A percentile compares a stretch with the other conserved stretches of the same genome.
Evolutionary conservation across 1,140 invertebrate genomes (phyloP).

Genomic region (Diploscapter pachys): DNA sequence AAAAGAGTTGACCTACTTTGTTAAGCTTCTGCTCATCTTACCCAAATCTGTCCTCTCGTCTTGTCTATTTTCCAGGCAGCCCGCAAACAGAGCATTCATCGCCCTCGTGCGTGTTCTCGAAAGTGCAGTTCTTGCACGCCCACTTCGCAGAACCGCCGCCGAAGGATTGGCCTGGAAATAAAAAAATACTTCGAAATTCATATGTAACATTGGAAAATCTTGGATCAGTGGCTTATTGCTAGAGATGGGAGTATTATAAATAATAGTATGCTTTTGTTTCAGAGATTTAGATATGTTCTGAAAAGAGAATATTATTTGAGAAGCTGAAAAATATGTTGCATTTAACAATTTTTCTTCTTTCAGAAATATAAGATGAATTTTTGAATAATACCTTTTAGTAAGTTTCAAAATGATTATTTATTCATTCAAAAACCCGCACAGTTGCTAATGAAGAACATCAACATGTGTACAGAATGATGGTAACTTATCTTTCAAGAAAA

Average conservation of each 20-base stretch:
- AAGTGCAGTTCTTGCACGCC: constrained; percentile 53
- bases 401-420: too few relatives aligned
- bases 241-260: constrained; percentile 9
- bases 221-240: not conserved
- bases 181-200: constrained; percentile 11
- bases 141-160: constrained; percentile 25
- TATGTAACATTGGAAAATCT: not conserved
- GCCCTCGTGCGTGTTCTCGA: constrained; percentile 42
- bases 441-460: too few relatives aligned
- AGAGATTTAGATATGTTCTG: constrained; percentile 1
- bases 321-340: too few relatives aligned
- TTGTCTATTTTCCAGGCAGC: constrained; percentile 28
- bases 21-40: too few relatives aligned
- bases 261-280: constrained; percentile 13
- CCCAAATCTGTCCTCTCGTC: too few relatives aligned
- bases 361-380: too few relatives aligned
- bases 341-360: too few relatives aligned
- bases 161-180: not conserved
- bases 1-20: too few relatives aligned
- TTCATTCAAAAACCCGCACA: too few relatives aligned
- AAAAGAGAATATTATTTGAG: too few relatives aligned
- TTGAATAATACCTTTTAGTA: too few relatives aligned
- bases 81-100: constrained; percentile 50
- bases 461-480: not conserved
- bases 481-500: constrained; percentile 7